Base-by-base conservation (phyloP, 1,140 invertebrate species). In the Hylaeus anthracinus region DNA sequence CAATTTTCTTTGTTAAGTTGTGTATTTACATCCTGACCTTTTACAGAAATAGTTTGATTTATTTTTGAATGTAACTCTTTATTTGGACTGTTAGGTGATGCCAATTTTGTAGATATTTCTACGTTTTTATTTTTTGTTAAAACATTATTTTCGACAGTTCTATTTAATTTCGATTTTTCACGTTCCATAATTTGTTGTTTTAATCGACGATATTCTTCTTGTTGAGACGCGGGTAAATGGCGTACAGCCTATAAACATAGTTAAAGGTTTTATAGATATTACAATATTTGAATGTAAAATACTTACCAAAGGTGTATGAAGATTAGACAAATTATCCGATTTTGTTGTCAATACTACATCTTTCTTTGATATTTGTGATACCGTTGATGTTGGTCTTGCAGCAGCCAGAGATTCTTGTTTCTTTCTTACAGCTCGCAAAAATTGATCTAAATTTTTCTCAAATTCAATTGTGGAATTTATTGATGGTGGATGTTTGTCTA, bases 181-280 rank as follows among this genome's bases (percentile, higher is more conserved):
- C 87, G 89, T 76, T 93, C 90, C 5, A 90, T 45, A 37, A 94
- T 92, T 63, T 92, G 85, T 65, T 92, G 91, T 37, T 93, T 93
- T n/a, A 94, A 78, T 45, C 92, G 90, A 43, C 90, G 91, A 80
- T 94, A 94, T 69, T 94, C 93, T 75, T 93, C 92, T 87, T 93
- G 92, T 39, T 90, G 89, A 0, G 92, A 91, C 56, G 82, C 90
- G 55, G 93, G 90, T 9, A 94, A 79, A 87, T 93, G 93, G 53
- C 91, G 90, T 70, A 94, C 91, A 37, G 92, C 93, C 93, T 94
- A 69, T 3, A 91, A 91, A 81, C 83, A 84, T 72, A 53, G 58
- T 63, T 53, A 56, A 66, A 72, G 26, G 5, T 37, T n/a, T 60
- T 26, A 37, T 53, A 1, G 10, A 73, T 12, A 56, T 12, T 41